These are phyloP conservation scores for Temnothorax unifasciatus DNA, from an alignment of 2,888 invertebrate species.

Conservation along the genomic window DNA sequence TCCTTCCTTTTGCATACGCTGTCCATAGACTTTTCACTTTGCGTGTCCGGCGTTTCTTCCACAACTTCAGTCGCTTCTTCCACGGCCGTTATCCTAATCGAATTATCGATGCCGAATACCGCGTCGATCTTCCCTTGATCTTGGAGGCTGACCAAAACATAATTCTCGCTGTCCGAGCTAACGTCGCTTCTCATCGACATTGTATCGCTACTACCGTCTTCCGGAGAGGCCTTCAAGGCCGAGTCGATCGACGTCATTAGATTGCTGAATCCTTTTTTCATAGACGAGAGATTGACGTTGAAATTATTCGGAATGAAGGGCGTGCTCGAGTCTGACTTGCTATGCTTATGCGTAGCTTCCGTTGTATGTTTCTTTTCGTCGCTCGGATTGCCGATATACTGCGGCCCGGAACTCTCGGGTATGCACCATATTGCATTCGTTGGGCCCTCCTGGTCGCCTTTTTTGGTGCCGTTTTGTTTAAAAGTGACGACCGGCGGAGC, in stretches of 20 bases:
- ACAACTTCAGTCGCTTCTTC: slow-evolving; percentile 95
- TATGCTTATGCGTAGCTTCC: slow-evolving; percentile 60
- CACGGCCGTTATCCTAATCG: slow-evolving; percentile 86
- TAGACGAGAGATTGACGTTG: slow-evolving; percentile 89
- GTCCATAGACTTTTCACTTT: slow-evolving; percentile 94
- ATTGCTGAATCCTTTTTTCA: slow-evolving; percentile 94
- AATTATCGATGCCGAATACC: slow-evolving; percentile 84
- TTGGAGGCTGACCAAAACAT: slow-evolving; percentile 91
- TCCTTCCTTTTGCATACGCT: slow-evolving; percentile 93
- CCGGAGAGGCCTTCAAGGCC: slow-evolving; percentile 91
- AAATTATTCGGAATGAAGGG: slow-evolving; percentile 84
- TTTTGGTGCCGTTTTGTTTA: slow-evolving; percentile 81
- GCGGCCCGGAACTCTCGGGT: slow-evolving; percentile 46
- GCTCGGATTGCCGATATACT: slow-evolving; percentile 47
- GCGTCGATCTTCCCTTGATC: slow-evolving; percentile 88
- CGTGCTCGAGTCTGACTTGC: slow-evolving; percentile 71
- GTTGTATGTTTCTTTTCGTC: slow-evolving; percentile 60
- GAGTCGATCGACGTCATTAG: slow-evolving; percentile 95
- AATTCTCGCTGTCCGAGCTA: slow-evolving; percentile 95
- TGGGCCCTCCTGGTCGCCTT: slow-evolving; percentile 67
- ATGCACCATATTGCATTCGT: slow-evolving; percentile 43
- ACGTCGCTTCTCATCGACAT: slow-evolving; percentile 93
- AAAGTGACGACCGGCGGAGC: slow-evolving; percentile 81
- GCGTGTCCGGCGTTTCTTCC: slow-evolving; percentile 92
- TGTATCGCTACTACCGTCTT: slow-evolving; percentile 92